Evolutionary conservation across 2,888 invertebrate species (phyloP).

Genomic region (Chaetogeoica ovagalla): DNA sequence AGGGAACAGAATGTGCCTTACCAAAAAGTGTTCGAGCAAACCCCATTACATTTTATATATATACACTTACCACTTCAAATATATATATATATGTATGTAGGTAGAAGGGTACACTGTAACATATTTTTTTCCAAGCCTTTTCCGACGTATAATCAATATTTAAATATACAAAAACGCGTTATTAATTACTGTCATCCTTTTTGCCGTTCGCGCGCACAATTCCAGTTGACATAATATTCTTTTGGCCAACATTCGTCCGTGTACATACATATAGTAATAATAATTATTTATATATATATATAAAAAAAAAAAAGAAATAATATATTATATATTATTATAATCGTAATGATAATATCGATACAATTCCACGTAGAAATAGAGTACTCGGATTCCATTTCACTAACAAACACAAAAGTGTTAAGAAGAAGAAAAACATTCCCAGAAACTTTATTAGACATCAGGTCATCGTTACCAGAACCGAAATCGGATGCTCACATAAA

Average conservation of each 20-base stretch:
- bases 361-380: too few species aligned
- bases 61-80: too few species aligned
- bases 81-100: neutral
- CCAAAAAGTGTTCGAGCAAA: constrained; percentile 24
- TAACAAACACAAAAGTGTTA: too few species aligned
- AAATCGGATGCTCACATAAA: too few species aligned
- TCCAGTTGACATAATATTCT: constrained; percentile 7
- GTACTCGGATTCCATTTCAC: too few species aligned
- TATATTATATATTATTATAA: neutral
- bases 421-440: too few species aligned
- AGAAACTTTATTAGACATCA: too few species aligned
- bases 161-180: constrained; percentile 20
- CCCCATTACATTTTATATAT: constrained; percentile 24
- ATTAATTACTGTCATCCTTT: constrained; percentile 34
- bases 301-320: neutral
- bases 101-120: neutral
- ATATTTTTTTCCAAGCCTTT: constrained; percentile 12
- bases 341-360: neutral
- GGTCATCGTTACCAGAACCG: too few species aligned
- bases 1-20: neutral
- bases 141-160: constrained; percentile 36
- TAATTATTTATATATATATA: neutral
- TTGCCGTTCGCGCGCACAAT: neutral
- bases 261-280: neutral
- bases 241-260: neutral